phyloP scores from a whole-genome alignment of 2,113 vertebrate genomes.

The Cyprinodon tularosa region DNA sequence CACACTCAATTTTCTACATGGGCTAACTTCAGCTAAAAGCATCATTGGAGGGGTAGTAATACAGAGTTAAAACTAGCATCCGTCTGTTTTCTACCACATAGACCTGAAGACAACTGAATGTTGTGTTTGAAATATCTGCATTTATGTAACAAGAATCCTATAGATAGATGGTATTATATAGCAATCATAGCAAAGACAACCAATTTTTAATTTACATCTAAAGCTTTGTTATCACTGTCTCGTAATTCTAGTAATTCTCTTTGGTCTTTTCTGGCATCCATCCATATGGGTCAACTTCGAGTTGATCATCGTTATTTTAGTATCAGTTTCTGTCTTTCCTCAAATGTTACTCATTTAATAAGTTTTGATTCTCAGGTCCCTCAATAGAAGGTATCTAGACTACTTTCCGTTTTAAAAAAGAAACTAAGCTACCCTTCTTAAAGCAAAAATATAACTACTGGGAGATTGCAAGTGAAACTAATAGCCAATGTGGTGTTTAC shows the following conservation, averaged over 20 bases:
- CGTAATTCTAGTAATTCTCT: background rate
- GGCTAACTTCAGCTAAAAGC: constrained; percentile 37
- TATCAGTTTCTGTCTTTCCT: background rate
- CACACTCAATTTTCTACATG: constrained; percentile 51
- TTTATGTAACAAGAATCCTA: too few relatives aligned
- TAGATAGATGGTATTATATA: background rate
- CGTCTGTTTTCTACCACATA: background rate
- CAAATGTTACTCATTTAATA: background rate
- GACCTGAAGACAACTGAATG: background rate
- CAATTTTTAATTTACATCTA: background rate
- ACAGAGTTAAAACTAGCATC: constrained; percentile 1
- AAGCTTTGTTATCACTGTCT: background rate
- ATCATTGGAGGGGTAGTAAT: constrained; percentile 21
- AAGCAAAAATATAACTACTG: background rate
- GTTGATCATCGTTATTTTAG: background rate
- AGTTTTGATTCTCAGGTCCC: too few relatives aligned
- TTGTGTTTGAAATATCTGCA: background rate
- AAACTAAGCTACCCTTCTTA: background rate
- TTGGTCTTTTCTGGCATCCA: background rate
- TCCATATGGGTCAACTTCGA: background rate
- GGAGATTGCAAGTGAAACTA: background rate
- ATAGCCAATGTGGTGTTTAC: background rate
- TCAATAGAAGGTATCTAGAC: background rate
- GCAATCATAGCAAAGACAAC: background rate
- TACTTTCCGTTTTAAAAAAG: background rate